A percentile compares a stretch with the other conserved stretches of the same genome.
Evolutionary conservation across 1,140 invertebrate species (phyloP).

Genomic region (Leptinotarsa undecemlineata): DNA sequence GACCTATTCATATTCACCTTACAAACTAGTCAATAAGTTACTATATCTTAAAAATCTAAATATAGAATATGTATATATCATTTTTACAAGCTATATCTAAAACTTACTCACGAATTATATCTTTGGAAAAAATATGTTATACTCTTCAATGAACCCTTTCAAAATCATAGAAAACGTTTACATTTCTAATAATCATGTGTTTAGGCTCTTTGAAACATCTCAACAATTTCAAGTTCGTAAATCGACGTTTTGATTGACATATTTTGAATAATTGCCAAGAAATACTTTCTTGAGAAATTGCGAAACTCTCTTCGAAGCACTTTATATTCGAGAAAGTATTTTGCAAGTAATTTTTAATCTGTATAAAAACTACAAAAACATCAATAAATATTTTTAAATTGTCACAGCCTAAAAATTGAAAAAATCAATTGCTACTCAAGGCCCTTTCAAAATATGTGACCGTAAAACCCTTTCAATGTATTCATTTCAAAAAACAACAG

Average conservation of each 20-base stretch:
- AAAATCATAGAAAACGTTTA: slow-evolving; percentile 15
- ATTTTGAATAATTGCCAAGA: slow-evolving; percentile 9
- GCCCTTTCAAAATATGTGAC: background rate
- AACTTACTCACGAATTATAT: background rate
- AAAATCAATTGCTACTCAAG: slow-evolving; percentile 22
- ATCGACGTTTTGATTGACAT: slow-evolving; percentile 28
- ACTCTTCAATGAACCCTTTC: slow-evolving; percentile 9
- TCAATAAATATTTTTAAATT: slow-evolving; percentile 29
- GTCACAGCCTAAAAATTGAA: slow-evolving; percentile 32
- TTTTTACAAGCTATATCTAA: slow-evolving; percentile 12
- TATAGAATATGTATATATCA: slow-evolving; percentile 27
- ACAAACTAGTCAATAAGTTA: slow-evolving; percentile 29
- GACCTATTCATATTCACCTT: background rate
- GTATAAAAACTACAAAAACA: slow-evolving; percentile 29
- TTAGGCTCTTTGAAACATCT: slow-evolving; percentile 29
- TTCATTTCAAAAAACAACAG: background rate
- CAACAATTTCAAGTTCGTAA: slow-evolving; percentile 23
- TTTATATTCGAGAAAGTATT: slow-evolving; percentile 9
- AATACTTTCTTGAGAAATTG: background rate
- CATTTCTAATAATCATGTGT: slow-evolving; percentile 11
- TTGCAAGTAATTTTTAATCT: slow-evolving; percentile 2
- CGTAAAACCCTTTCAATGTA: background rate
- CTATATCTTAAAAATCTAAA: slow-evolving; percentile 13
- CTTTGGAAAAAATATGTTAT: slow-evolving; percentile 13
- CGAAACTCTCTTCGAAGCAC: background rate